Base-by-base conservation (phyloP, 1,140 invertebrate genomes). In the Nephila pilipes region DNA sequence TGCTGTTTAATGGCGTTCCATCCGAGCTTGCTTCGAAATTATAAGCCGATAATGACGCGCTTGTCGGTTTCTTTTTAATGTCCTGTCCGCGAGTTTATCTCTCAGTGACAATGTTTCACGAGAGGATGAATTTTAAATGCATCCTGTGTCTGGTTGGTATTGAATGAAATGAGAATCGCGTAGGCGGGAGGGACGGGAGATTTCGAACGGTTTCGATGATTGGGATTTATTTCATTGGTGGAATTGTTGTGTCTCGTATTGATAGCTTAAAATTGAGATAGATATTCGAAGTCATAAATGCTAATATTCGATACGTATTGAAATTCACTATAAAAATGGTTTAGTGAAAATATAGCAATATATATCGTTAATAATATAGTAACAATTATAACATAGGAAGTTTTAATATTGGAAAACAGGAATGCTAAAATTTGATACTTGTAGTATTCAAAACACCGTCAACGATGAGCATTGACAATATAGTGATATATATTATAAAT, bases 21-120 rank as follows among this genome's bases (percentile, higher is more conserved):
- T n/a, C 22, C 6, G 25, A 46, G 8, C n/a, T 10, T 18, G 69
- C 14, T 75, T 75, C 63, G 29, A 36, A 75, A 75, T 46, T 32
- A 29, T 75, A 75, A 75, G 69, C 69, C 69, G 69, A 75, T 75
- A 75, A 75, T 75, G 69, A 32, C 18, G 16, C 6, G 29, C 16
- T 32, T 75, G 69, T 75, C 69, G 69, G 69, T 75, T 75, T 18
- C 6, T 75, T 75, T 75, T 75, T 75, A 75, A 75, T 6, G 69
- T 32, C 36, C 29, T 16, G 69, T 36, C 69, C 29, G 12, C 32
- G 18, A 36, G 25, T 75, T n/a, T 75, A 75, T 75, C 69, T 75
- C 4, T 32, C 14, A 18, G 29, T 3, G 69, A 75, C 69, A 75
- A 75, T 75, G 69, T 75, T 65, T 65, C 69, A 36, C 25, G 16